A percentile compares a stretch with the other conserved stretches of the same genome.
Evolutionary conservation across 2,113 vertebrate genomes (phyloP).

Genomic region (Xyrauchen texanus): DNA sequence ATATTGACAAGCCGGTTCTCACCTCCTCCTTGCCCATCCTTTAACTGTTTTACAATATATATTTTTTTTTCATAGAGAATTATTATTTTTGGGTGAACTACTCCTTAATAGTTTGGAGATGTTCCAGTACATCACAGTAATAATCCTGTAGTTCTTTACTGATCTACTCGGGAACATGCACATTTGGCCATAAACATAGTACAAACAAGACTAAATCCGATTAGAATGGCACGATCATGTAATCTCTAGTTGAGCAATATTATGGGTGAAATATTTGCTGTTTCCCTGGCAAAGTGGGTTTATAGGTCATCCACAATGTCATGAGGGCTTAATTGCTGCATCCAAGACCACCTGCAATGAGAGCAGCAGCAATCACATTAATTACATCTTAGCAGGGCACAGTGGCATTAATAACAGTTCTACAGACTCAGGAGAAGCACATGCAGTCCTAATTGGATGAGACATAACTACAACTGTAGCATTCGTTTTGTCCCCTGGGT

Average conservation of each 20-base stretch:
- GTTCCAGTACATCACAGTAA: too few species aligned
- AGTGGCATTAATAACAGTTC: constrained; percentile 45
- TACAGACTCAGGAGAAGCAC: too few species aligned
- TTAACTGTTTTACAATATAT: too few species aligned
- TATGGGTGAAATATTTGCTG: not conserved
- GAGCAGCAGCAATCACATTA: constrained; percentile 39
- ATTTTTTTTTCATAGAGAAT: too few species aligned
- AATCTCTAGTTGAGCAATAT: constrained; percentile 18
- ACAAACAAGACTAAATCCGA: constrained; percentile 32
- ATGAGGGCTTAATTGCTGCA: constrained; percentile 40
- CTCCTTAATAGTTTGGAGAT: too few species aligned
- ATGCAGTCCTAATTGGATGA: not conserved
- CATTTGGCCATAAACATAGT: not conserved
- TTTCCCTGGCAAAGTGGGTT: constrained; percentile 8
- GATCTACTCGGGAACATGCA: constrained; percentile 26
- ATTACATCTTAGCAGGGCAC: constrained; percentile 38
- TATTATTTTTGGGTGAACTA: too few species aligned
- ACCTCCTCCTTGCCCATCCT: too few species aligned
- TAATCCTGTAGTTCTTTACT: not conserved
- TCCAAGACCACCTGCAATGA: constrained; percentile 32
- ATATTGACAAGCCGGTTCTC: too few species aligned
- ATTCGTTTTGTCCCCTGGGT: not conserved
- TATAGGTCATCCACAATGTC: constrained; percentile 27
- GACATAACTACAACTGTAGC: constrained; percentile 28
- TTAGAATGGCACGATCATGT: constrained; percentile 18